Evolutionary conservation across 2,888 invertebrate species (phyloP), one percentile per base, ranked within the genome.

Genomic region (Mimachlamys varia): DNA sequence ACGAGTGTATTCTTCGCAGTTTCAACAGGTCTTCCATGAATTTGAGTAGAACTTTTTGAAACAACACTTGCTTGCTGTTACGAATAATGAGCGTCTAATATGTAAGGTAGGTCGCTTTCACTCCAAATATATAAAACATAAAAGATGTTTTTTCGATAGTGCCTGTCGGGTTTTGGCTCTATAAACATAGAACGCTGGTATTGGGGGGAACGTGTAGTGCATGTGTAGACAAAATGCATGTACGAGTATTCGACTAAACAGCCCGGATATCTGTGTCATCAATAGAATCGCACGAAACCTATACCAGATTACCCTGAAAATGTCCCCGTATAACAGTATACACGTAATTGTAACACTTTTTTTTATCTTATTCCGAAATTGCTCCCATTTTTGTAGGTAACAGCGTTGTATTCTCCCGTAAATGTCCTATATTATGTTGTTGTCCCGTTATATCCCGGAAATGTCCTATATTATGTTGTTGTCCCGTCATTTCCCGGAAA

Each of bases 11-110:
- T 33, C 33, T 76, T 76, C 76, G 76, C 33, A 76, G 76, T 27
- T 76, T 76, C 76, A 33, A 76, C 27, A 22, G 0, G 76, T 76
- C 76, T 76, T 76, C 76, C 0, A 22, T 62, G 62, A 62, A 62
- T 62, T 62, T 22, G 62, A 62, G 62, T 62, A n/a, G 62, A 22
- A 62, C 17, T 62, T 62, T 62, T 62, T 62, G 62, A 62, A 76
- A 76, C 33, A 76, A 76, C 76, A 76, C 76, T 76, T 76, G 76
- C 33, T 62, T 76, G 76, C 76, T 76, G 76, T 27, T 76, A 76
- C 15, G 76, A 76, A 76, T 76, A 76, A 76, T 33, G 76, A 76
- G 33, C 76, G 27, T 76, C 7, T 33, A 22, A 12, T 76, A 3
- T 33, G 76, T 76, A 27, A 76, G 76, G 76, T 76, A 76, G 76